Evolutionary conservation across 2,888 invertebrate genomes (phyloP).

Genomic region (Lasioglossum pauxillum): DNA sequence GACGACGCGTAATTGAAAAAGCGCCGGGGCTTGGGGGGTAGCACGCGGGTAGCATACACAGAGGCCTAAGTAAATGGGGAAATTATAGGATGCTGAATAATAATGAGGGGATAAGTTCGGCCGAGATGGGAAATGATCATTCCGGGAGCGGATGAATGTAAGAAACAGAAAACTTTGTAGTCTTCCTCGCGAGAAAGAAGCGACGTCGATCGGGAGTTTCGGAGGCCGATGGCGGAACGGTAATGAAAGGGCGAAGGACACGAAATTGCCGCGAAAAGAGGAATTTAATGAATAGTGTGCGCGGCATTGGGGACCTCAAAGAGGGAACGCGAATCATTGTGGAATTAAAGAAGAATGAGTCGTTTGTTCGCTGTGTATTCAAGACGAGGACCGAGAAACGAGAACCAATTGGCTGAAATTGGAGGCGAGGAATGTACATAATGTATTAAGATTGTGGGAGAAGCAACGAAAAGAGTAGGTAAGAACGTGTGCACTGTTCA

Average conservation of each 20-base stretch:
- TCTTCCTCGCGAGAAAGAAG: neutral
- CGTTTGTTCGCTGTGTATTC: neutral
- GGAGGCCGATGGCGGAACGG: neutral
- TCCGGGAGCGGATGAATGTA: slow-evolving; percentile 5
- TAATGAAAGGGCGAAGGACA: neutral
- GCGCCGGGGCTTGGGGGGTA: neutral
- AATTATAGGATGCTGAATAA: slow-evolving; percentile 3
- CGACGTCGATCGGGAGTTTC: neutral
- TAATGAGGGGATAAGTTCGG: neutral
- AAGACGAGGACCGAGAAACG: neutral
- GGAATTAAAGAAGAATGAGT: neutral
- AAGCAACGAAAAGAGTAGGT: neutral
- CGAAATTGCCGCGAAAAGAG: neutral
- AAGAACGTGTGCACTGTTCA: neutral
- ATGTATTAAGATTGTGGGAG: neutral
- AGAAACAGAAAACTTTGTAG: slow-evolving; percentile 10
- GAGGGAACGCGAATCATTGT: neutral
- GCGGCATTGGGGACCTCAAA: neutral
- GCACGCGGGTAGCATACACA: neutral
- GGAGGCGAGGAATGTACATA: neutral
- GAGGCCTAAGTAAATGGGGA: slow-evolving; percentile 2
- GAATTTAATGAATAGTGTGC: neutral
- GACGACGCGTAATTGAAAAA: neutral
- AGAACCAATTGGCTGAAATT: neutral
- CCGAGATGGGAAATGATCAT: neutral